A percentile compares a stretch with the other conserved stretches of the same genome.
phyloP scores from a whole-genome alignment of 2,888 invertebrate genomes.

The Lasioglossum zephyrum region DNA sequence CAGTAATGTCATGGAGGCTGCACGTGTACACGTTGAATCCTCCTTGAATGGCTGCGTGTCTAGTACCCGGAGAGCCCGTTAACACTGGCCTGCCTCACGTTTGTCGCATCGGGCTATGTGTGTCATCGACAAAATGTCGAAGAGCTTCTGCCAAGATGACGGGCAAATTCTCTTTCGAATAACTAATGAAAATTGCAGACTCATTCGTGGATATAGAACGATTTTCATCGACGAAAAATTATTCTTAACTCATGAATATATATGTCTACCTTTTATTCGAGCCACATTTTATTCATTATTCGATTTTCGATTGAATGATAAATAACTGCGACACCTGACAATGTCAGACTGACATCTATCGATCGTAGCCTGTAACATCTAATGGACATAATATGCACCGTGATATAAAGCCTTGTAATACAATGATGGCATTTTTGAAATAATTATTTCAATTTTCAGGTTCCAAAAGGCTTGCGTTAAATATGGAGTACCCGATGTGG shows the following conservation, averaged over 20 bases:
- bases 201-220: not conserved
- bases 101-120: slow-evolving; percentile 27
- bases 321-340: not conserved
- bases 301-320: not conserved
- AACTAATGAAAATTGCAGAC: not conserved
- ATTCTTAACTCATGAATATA: not conserved
- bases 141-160: not conserved
- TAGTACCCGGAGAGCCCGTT: slow-evolving; percentile 71
- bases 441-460: slow-evolving; percentile 83
- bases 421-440: not conserved
- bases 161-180: not conserved
- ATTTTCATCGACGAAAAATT: not conserved
- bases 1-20: slow-evolving; percentile 76
- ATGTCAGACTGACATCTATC: not conserved
- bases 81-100: slow-evolving; percentile 79
- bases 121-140: slow-evolving; percentile 43
- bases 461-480: slow-evolving; percentile 93
- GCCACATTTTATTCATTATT: not conserved
- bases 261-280: not conserved
- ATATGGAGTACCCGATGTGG: slow-evolving; percentile 94
- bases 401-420: not conserved
- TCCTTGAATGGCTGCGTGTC: slow-evolving; percentile 67
- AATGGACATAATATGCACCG: not conserved
- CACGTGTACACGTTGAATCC: not conserved
- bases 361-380: not conserved